Evolutionary conservation across 37 sponge, comb jelly and placozoan genomes (phyloP).

Genomic region (Halichondria panicea): DNA sequence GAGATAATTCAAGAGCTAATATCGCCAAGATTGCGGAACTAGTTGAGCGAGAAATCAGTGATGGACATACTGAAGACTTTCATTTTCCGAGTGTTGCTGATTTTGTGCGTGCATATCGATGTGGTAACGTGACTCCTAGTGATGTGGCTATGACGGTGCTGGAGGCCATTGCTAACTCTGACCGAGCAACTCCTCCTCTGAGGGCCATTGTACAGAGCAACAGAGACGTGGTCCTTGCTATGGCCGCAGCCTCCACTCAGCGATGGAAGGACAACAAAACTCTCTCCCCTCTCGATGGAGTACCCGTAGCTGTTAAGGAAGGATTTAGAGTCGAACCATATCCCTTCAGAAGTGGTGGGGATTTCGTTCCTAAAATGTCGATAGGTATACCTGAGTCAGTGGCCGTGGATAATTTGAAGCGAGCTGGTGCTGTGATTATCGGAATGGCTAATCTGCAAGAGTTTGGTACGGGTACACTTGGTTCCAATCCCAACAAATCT

Average conservation of each 20-base stretch:
- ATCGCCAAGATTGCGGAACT: not conserved
- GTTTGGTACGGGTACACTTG: slow-evolving; percentile 85
- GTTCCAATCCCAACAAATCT: slow-evolving; percentile 76
- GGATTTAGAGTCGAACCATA: slow-evolving; percentile 64
- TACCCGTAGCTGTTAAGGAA: slow-evolving; percentile 86
- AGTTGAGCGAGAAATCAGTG: not conserved
- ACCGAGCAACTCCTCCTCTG: slow-evolving; percentile 53
- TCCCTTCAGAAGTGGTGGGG: slow-evolving; percentile 34
- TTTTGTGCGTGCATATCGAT: slow-evolving; percentile 35
- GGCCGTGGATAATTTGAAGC: slow-evolving; percentile 55
- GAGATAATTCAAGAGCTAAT: slow-evolving; percentile 4
- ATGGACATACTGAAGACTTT: not conserved
- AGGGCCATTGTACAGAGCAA: slow-evolving; percentile 56
- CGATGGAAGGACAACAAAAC: slow-evolving; percentile 74
- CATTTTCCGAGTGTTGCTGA: slow-evolving; percentile 44
- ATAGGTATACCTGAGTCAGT: slow-evolving; percentile 35
- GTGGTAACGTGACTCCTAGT: slow-evolving; percentile 30
- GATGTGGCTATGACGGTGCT: slow-evolving; percentile 50
- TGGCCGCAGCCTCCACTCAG: slow-evolving; percentile 75
- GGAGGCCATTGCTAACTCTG: slow-evolving; percentile 44
- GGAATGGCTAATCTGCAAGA: slow-evolving; percentile 92
- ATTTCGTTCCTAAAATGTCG: slow-evolving; percentile 20
- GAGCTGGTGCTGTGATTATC: slow-evolving; percentile 80
- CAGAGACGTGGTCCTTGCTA: slow-evolving; percentile 46
- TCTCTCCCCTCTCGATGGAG: slow-evolving; percentile 81